Evolutionary conservation across 2,797 vertebrate genomes (phyloP), one percentile per base, ranked within the genome.

Genomic region (Smutsia temminckii): DNA sequence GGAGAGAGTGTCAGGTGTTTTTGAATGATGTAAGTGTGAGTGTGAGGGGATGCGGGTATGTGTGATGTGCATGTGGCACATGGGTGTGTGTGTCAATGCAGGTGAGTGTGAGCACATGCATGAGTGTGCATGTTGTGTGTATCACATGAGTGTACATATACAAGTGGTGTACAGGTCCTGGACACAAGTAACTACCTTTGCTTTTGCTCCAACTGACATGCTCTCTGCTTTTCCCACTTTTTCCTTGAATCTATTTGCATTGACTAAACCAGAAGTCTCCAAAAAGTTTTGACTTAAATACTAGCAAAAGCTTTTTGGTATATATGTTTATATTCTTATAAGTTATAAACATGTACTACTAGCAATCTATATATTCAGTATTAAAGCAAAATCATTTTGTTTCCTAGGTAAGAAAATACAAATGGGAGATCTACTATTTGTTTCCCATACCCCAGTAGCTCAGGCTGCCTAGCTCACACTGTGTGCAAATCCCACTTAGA

Each of bases 351-450:
- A 34, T 61, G 29, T 37, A 68, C 37, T 85, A 34, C 10, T 32
- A 25, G 64, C 23, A 66, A 64, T 79, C 57, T 29, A 72, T 37
- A 78, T 25, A 61, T 49, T 49, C 88, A 93, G 32, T 87, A 86
- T 72, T 89, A 91, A 94, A 89, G 34, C 42, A 32, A 46, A 91
- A 68, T 93, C 40, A 51, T 49, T 77, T 78, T 85, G 46, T 83
- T 79, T 93, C 51, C 59, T 77, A 83, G 49, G 17, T 51, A 72
- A 79, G 90, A 80, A 91, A 75, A 86, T 46, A 42, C 23, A 61
- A 78, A 83, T 5, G 16, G 23, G 84, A 89, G 23, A 21, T 27
- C 34, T 77, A 6, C 16, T 29, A 25, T 51, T 59, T 78, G 8
- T 10, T 75, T 59, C 27, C n/a, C 74, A 4, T 17, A 10, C 23